phyloP scores from a whole-genome alignment of 35 echinoderm and acorn worm species.

The Eucidaris tribuloides region DNA sequence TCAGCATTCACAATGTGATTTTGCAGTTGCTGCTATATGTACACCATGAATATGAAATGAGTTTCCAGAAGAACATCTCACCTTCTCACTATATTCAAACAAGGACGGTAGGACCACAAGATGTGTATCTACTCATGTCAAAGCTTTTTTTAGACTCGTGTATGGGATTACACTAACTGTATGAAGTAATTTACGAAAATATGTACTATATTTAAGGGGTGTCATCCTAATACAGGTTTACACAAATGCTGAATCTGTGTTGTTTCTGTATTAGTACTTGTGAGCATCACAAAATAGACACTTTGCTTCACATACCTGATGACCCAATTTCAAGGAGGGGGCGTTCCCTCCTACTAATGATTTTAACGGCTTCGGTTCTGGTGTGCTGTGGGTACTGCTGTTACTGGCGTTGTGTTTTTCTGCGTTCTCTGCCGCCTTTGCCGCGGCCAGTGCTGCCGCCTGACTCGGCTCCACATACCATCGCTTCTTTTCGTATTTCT shows the following conservation, averaged over 20 bases:
- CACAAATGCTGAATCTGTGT: not conserved
- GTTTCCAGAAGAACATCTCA: too few species aligned
- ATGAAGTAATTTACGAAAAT: too few species aligned
- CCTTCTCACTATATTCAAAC: too few species aligned
- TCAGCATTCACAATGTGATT: too few species aligned
- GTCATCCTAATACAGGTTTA: not conserved
- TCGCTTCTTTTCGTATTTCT: conserved; percentile 81
- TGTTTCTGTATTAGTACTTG: not conserved
- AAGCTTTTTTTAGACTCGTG: not conserved
- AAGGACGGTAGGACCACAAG: too few species aligned
- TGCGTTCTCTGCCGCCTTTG: not conserved
- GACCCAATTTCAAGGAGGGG: not conserved
- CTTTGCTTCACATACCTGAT: not conserved
- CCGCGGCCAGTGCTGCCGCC: conserved; percentile 21
- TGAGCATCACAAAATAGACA: too few species aligned
- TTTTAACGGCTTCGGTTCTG: conserved; percentile 62
- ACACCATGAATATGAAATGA: too few species aligned
- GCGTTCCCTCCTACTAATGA: conserved; percentile 24
- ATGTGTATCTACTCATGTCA: too few species aligned
- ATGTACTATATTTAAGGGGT: not conserved
- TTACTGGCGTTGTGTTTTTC: conserved; percentile 5
- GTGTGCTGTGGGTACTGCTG: conserved; percentile 23
- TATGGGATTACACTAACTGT: not conserved
- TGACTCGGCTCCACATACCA: conserved; percentile 75
- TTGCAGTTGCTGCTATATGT: too few species aligned